These are phyloP conservation scores for Beris chalybata DNA, from an alignment of 2,888 invertebrate species.

Conservation along the genomic window DNA sequence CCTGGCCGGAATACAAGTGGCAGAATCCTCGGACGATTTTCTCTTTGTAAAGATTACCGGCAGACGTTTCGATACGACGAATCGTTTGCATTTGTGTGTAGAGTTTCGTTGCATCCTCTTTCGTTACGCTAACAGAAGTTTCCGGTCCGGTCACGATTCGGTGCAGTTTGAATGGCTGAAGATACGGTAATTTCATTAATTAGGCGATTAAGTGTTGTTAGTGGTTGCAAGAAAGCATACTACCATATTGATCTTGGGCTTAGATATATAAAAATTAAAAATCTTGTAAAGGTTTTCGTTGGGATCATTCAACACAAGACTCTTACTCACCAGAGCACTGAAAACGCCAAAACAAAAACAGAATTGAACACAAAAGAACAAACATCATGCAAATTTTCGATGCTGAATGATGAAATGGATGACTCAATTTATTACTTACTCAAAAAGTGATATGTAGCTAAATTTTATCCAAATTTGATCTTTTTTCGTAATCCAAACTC, in stretches of 20 bases:
- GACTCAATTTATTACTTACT: no score
- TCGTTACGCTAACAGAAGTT: slow-evolving; percentile 69
- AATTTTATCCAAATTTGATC: no score
- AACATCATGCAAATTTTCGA: no score
- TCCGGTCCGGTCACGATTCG: slow-evolving; percentile 85
- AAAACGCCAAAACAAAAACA: no score
- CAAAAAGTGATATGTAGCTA: no score
- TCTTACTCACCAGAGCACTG: no score
- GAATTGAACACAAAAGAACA: no score
- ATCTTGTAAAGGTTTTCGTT: no score
- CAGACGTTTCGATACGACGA: slow-evolving; percentile 91
- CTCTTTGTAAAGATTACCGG: slow-evolving; percentile 95
- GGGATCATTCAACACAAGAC: no score
- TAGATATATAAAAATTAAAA: no score
- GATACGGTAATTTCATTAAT: slow-evolving; percentile 21
- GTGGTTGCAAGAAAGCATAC: slow-evolving; percentile 28
- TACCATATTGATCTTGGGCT: slow-evolving; percentile 15
- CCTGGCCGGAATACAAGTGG: slow-evolving; percentile 92
- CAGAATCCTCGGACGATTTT: slow-evolving; percentile 96
- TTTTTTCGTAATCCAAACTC: no score
- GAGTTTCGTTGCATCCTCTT: slow-evolving; percentile 82
- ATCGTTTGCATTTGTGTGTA: slow-evolving; percentile 82
- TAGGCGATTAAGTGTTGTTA: slow-evolving; percentile 33
- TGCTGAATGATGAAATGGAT: no score
- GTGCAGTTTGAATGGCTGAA: slow-evolving; percentile 86